Evolutionary conservation across 2,888 invertebrate genomes (phyloP).

Genomic region (Mesorhabditis sp.): DNA sequence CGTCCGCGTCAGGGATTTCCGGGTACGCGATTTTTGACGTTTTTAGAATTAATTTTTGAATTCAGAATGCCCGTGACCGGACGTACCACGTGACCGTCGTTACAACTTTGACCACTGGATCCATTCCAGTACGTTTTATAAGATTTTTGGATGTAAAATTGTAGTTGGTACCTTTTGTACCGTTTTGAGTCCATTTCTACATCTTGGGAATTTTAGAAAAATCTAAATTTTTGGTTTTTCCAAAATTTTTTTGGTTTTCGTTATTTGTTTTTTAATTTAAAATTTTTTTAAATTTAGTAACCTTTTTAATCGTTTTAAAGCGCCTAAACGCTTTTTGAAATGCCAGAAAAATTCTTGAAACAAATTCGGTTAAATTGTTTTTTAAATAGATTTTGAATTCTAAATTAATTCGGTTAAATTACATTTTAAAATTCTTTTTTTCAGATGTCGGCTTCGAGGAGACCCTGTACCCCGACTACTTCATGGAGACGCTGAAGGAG

Average conservation of each 20-base stretch:
- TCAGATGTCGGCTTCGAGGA: not conserved
- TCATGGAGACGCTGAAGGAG: not conserved
- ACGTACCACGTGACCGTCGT: not conserved
- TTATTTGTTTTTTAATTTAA: no score
- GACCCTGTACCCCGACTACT: not conserved
- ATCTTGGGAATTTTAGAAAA: no score
- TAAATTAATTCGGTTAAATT: not conserved
- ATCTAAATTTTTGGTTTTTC: no score
- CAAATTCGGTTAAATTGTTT: not conserved
- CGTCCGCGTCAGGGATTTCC: slow-evolving; percentile 31
- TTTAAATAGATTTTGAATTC: not conserved
- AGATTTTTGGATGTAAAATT: no score
- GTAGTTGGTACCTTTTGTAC: no score
- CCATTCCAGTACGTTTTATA: not conserved
- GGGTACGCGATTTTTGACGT: slow-evolving; percentile 12
- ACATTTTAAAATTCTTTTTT: not conserved
- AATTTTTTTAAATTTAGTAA: no score
- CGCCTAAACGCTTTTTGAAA: no score
- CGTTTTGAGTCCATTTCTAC: no score
- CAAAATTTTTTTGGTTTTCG: no score
- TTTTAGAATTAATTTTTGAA: not conserved
- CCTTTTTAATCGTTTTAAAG: no score
- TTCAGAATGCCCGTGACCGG: not conserved
- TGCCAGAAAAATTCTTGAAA: not conserved
- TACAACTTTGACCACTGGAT: slow-evolving; percentile 2